Evolutionary conservation across 2,888 invertebrate genomes (phyloP).

Genomic region (Eupsilia transversa): DNA sequence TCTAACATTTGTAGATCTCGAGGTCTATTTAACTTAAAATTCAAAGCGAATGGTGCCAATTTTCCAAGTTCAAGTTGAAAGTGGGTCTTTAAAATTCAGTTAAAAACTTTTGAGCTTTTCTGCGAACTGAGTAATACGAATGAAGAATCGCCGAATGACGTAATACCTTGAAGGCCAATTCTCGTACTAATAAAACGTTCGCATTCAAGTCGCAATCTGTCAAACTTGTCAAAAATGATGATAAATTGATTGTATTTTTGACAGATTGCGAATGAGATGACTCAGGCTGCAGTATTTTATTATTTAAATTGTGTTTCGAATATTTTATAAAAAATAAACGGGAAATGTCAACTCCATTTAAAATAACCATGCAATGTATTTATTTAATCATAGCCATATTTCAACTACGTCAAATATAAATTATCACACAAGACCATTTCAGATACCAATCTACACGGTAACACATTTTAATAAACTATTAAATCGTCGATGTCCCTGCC

Average conservation of each 20-base stretch:
- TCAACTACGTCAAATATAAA: neutral
- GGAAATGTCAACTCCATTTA: neutral
- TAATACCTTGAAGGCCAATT: too few relatives aligned
- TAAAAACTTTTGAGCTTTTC: neutral
- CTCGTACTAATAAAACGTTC: too few relatives aligned
- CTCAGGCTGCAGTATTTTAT: neutral
- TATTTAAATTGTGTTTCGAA: neutral
- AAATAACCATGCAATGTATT: constrained; percentile 9
- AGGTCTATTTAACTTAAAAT: constrained; percentile 10
- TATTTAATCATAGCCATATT: neutral
- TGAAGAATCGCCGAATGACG: neutral
- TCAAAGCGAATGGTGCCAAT: constrained; percentile 14
- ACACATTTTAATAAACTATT: too few relatives aligned
- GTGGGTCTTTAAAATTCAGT: constrained; percentile 16
- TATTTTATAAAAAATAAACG: neutral
- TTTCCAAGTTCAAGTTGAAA: neutral
- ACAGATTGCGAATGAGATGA: too few relatives aligned
- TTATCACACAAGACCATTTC: too few relatives aligned
- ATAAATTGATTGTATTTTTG: too few relatives aligned
- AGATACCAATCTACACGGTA: too few relatives aligned
- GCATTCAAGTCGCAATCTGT: too few relatives aligned
- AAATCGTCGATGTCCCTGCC: too few relatives aligned
- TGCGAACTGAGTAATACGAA: neutral
- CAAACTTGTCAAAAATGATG: too few relatives aligned
- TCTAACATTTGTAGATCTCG: neutral